Conservation (phyloP, 1,140 invertebrate species). For the Pachyrhynchus sulphureomaculatus region DNA sequence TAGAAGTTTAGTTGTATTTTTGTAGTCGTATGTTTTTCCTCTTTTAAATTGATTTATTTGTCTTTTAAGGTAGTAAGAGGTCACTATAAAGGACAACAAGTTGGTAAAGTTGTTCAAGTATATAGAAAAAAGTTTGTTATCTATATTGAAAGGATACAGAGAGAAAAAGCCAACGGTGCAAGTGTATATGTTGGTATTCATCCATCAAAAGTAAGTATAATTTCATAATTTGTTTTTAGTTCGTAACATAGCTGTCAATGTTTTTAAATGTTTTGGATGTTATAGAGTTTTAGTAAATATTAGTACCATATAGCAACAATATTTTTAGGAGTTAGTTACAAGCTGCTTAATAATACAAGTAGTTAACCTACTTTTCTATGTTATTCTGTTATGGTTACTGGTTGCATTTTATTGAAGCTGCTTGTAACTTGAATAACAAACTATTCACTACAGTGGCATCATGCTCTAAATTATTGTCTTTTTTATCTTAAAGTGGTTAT, state of each 20-base stretch:
- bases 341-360: no score
- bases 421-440: no score
- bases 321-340: no score
- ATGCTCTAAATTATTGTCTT: no score
- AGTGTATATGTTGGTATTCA: slow-evolving; percentile 98
- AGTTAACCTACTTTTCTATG: no score
- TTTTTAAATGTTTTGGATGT: no score
- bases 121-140: slow-evolving; percentile 99
- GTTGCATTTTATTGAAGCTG: no score
- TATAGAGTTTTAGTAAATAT: no score
- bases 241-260: not conserved
- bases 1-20: not conserved
- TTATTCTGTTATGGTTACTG: no score
- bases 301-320: no score
- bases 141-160: slow-evolving; percentile 97
- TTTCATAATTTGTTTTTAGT: not conserved
- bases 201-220: slow-evolving; percentile 79
- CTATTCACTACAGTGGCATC: no score
- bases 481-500: no score
- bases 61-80: slow-evolving; percentile 76
- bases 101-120: slow-evolving; percentile 96
- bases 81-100: slow-evolving; percentile 98
- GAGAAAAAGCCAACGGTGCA: slow-evolving; percentile 98
- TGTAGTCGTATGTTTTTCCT: not conserved
- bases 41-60: slow-evolving; percentile 55